Evolutionary conservation across 1,140 invertebrate genomes (phyloP).

Genomic region (Aphaenogaster ashmeadi): DNA sequence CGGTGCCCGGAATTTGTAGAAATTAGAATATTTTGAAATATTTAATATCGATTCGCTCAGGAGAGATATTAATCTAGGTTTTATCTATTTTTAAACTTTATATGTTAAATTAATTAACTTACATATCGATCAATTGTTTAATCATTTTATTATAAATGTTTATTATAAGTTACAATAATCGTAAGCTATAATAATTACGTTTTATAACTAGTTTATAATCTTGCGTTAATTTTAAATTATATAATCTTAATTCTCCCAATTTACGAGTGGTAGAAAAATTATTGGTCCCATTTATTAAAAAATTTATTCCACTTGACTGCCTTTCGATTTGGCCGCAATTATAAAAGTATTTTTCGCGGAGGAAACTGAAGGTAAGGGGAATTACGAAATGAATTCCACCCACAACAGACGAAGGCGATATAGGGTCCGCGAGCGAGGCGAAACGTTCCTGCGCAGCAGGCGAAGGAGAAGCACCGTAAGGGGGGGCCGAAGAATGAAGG

Average conservation of each 20-base stretch:
- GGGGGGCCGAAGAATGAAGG: conserved; percentile 48
- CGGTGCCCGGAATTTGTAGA: not conserved
- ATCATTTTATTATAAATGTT: not conserved
- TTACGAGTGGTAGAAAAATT: not conserved
- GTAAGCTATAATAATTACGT: no score
- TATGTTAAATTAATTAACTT: not conserved
- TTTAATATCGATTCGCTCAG: not conserved
- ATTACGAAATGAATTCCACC: not conserved
- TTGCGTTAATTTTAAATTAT: not conserved
- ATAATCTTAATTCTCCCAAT: not conserved
- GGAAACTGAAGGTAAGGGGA: not conserved
- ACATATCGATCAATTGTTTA: not conserved
- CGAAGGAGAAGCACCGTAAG: conserved; percentile 56
- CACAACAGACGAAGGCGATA: not conserved
- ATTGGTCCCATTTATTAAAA: not conserved
- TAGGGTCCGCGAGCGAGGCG: not conserved
- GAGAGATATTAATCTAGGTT: not conserved
- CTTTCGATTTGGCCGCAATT: not conserved
- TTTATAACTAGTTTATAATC: not conserved
- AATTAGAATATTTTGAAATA: not conserved
- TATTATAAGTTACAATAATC: not conserved
- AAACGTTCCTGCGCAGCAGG: conserved; percentile 31
- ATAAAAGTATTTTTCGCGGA: not conserved
- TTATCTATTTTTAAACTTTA: not conserved
- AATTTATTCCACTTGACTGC: not conserved